phyloP scores from a whole-genome alignment of 2,888 invertebrate species.

The Endomychus coccineus region DNA sequence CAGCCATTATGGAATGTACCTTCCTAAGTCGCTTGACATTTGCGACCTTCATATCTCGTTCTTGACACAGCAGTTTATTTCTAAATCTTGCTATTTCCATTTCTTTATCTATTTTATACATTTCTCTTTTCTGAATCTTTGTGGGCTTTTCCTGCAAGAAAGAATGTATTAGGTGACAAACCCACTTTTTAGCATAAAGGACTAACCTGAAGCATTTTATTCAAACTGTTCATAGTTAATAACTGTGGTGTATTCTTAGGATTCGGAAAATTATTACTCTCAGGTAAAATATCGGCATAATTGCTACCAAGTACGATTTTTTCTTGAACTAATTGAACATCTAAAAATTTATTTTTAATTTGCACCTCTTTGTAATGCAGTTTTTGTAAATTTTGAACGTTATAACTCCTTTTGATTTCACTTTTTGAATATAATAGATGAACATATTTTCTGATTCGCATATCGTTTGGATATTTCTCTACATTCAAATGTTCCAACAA shows the following conservation, averaged over 20 bases:
- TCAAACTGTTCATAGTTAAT: conserved; percentile 42
- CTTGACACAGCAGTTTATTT: conserved; percentile 60
- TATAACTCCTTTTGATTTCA: conserved; percentile 67
- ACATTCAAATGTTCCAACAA: conserved; percentile 37
- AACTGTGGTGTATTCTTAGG: conserved; percentile 31
- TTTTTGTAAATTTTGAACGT: conserved; percentile 60
- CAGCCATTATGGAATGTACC: conserved; percentile 53
- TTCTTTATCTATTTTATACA: conserved; percentile 57
- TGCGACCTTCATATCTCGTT: conserved; percentile 58
- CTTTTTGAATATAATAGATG: conserved; percentile 49
- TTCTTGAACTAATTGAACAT: conserved; percentile 48
- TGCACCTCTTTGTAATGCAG: conserved; percentile 64
- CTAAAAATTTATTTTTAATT: conserved; percentile 60
- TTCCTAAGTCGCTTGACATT: conserved; percentile 58
- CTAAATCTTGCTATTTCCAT: conserved; percentile 65
- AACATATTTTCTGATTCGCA: conserved; percentile 38
- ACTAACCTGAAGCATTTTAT: conserved; percentile 40
- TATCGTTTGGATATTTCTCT: conserved; percentile 29
- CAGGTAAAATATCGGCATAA: conserved; percentile 8
- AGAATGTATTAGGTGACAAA: conserved; percentile 10
- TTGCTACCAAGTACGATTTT: conserved; percentile 36
- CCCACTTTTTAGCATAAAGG: neutral
- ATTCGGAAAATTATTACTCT: conserved; percentile 1
- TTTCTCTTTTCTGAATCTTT: conserved; percentile 56
- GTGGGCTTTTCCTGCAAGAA: conserved; percentile 53